Evolutionary conservation across 2,797 vertebrate genomes (phyloP).

Genomic region (Oceanodroma leucorhoa): DNA sequence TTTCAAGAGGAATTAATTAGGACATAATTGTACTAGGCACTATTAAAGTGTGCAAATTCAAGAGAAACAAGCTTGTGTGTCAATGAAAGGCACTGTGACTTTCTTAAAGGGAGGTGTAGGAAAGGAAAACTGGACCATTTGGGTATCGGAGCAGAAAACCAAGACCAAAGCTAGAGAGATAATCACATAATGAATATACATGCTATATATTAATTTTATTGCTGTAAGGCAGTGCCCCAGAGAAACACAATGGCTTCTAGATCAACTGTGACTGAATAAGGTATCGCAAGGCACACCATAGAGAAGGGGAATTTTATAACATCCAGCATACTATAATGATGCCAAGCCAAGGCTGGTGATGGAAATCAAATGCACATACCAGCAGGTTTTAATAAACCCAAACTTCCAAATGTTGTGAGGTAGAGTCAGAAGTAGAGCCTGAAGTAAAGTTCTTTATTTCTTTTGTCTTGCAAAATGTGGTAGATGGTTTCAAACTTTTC

Average conservation of each 20-base stretch:
- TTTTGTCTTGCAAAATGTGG: background rate
- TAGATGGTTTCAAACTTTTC: background rate
- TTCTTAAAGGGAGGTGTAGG: background rate
- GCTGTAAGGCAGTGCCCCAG: background rate
- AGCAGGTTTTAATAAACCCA: background rate
- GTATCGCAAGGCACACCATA: background rate
- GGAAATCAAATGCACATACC: background rate
- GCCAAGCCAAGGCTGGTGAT: background rate
- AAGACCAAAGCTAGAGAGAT: background rate
- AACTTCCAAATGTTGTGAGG: background rate
- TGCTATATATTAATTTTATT: background rate
- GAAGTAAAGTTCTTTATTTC: background rate
- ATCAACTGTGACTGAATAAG: background rate
- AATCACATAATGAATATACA: background rate
- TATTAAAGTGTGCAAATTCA: background rate
- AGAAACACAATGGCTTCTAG: background rate
- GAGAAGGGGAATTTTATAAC: background rate
- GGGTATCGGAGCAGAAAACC: background rate
- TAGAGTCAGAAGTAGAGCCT: background rate
- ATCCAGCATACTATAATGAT: background rate
- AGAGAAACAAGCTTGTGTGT: background rate
- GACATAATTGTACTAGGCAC: background rate
- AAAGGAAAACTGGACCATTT: background rate
- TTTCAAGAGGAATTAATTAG: background rate
- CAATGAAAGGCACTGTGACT: background rate